A percentile compares a stretch with the other conserved stretches of the same genome.
Evolutionary conservation across 1,140 invertebrate genomes (phyloP).

Genomic region (Lanistes nyassanus): DNA sequence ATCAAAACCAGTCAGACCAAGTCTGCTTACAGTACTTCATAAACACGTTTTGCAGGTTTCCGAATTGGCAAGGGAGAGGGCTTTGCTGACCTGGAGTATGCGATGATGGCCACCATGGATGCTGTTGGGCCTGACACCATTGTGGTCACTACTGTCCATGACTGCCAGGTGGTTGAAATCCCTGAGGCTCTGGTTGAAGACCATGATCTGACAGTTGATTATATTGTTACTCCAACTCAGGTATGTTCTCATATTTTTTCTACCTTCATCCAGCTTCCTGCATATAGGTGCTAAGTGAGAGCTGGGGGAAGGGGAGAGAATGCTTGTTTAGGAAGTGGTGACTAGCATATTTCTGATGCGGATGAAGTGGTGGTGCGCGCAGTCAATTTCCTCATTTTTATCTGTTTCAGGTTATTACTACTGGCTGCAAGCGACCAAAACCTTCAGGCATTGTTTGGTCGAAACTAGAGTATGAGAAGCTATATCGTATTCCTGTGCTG

Average conservation of each 20-base stretch:
- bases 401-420: conserved; percentile 65
- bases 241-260: not conserved
- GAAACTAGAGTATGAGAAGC: conserved; percentile 76
- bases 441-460: conserved; percentile 82
- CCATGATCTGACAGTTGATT: conserved; percentile 84
- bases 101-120: conserved; percentile 80
- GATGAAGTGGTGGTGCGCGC: not conserved
- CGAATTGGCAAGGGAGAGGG: conserved; percentile 88
- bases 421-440: conserved; percentile 70
- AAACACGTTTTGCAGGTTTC: conserved; percentile 63
- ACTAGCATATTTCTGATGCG: no score
- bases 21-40: not conserved
- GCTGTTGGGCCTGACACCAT: conserved; percentile 78
- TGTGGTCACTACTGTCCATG: conserved; percentile 85
- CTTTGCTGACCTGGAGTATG: conserved; percentile 85
- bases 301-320: no score
- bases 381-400: not conserved
- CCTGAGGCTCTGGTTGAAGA: conserved; percentile 78
- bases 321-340: no score
- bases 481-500: conserved; percentile 68
- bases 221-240: conserved; percentile 84
- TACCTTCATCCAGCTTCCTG: no score
- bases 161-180: conserved; percentile 78
- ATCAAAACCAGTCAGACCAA: no score
- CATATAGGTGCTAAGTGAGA: no score